Percentiles rank a stretch among this genome's conserved stretches.
These are phyloP conservation scores for Zaprionus nigranus DNA, from an alignment of 1,140 invertebrate species.

Conservation along the genomic window DNA sequence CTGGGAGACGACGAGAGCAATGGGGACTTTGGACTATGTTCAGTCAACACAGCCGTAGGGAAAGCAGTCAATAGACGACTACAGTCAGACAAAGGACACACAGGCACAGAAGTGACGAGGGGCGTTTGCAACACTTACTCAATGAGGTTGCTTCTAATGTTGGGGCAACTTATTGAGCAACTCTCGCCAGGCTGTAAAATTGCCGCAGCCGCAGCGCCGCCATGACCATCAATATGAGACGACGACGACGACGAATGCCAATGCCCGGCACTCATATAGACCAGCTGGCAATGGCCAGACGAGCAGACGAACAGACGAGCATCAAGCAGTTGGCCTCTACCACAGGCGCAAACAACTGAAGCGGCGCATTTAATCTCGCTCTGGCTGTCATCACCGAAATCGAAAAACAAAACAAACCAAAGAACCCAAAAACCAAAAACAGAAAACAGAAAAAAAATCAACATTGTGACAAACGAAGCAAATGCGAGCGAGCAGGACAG, in stretches of 20 bases:
- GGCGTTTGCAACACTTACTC: neutral
- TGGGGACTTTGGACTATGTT: constrained; percentile 48
- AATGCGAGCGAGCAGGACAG: constrained; percentile 35
- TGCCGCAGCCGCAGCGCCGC: constrained; percentile 39
- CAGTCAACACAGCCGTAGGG: constrained; percentile 77
- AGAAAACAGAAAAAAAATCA: constrained; percentile 28
- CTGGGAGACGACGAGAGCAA: constrained; percentile 24
- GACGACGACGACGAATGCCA: constrained; percentile 55
- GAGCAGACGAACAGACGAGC: neutral
- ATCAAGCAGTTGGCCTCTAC: constrained; percentile 48
- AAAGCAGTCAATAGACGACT: constrained; percentile 61
- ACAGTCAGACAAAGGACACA: constrained; percentile 65
- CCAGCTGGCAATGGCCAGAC: constrained; percentile 56
- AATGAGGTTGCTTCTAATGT: neutral
- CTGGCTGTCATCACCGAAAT: constrained; percentile 79
- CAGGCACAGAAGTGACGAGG: constrained; percentile 47
- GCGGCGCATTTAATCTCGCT: constrained; percentile 80
- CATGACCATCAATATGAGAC: constrained; percentile 76
- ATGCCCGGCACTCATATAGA: constrained; percentile 13
- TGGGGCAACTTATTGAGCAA: constrained; percentile 33
- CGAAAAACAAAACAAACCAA: constrained; percentile 72
- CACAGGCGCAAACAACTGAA: constrained; percentile 76
- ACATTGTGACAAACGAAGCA: constrained; percentile 54
- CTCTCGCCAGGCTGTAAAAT: constrained; percentile 59
- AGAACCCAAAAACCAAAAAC: constrained; percentile 52